phyloP scores from a whole-genome alignment of 2,888 invertebrate genomes.

The Timema podura region DNA sequence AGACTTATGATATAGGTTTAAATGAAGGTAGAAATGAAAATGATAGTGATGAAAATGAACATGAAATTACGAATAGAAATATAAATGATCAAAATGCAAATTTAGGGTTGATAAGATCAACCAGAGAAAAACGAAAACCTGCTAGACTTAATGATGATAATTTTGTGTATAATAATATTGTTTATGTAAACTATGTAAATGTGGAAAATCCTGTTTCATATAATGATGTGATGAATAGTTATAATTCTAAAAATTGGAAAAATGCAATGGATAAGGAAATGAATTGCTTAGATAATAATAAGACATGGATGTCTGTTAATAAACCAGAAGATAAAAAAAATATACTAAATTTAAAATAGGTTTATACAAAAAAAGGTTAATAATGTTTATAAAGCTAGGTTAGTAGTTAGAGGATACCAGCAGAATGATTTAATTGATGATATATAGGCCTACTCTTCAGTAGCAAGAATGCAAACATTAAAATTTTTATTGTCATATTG shows the following conservation, averaged over 20 bases:
- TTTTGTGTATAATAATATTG: not conserved
- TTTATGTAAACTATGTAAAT: not conserved
- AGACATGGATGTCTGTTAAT: not conserved
- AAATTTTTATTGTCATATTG: not conserved
- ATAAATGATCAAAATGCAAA: not conserved
- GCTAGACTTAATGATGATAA: not conserved
- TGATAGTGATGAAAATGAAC: not conserved
- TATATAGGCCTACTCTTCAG: not conserved
- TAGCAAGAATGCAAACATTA: not conserved
- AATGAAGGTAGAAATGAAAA: not conserved
- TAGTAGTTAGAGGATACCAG: no score
- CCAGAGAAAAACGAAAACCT: constrained; percentile 7
- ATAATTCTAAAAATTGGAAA: not conserved
- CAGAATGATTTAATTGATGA: no score
- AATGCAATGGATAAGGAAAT: constrained; percentile 7
- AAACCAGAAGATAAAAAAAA: no score
- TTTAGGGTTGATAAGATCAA: not conserved
- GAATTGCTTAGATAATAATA: not conserved
- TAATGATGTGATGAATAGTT: not conserved
- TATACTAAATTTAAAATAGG: no score
- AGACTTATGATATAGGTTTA: not conserved
- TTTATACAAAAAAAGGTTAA: no score
- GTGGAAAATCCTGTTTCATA: not conserved
- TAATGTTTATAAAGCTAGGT: no score
- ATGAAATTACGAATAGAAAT: not conserved